Evolutionary conservation across 2,797 vertebrate genomes (phyloP), one percentile per base, ranked within the genome.

Genomic region (Semaprochilodus insignis): DNA sequence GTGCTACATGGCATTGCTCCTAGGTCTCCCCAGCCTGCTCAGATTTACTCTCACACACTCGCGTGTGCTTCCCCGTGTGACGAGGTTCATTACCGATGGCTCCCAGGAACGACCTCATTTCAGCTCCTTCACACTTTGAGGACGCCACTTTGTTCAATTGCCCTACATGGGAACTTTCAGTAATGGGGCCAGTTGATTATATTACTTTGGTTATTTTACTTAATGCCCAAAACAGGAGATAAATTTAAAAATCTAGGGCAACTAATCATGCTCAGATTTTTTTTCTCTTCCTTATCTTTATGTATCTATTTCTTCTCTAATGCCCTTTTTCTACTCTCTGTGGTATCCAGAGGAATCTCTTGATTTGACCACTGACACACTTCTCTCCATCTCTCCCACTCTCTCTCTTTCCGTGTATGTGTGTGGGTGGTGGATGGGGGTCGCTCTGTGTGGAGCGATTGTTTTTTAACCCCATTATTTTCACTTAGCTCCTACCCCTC

Each of bases 211-310:
- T 89, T 89, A 87, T 89, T 87, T 90, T 90, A 91, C 85, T 91
- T 90, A 89, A 90, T 89, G 86, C 88, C 89, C 87, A 90, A 89
- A 91, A 89, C 89, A 89, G 90, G 80, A 90, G 88, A 90, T 91
- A 89, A 90, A 90, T 90, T 90, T 82, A 90, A 91, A 88, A 90
- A 91, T 88, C 88, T 91, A 87, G 89, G 90, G 82, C 89, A 90
- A 89, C 87, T 88, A 89, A 90, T 91, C 89, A 89, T 84, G 83
- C 83, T 83, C 82, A 44, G 65, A 79, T 86, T 89, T 88, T 87
- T 86, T 85, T 71, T 83, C 60, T 80, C 82, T 86, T 86, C 60
- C 87, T 87, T 89, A 88, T 88, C 85, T 87, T 88, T 87, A 89
- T 84, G 84, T 88, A 88, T 90, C 88, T 82, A 85, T 88, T 88